Base-by-base conservation (phyloP, 2,113 vertebrate species). In the Todiramphus saurophagus region DNA sequence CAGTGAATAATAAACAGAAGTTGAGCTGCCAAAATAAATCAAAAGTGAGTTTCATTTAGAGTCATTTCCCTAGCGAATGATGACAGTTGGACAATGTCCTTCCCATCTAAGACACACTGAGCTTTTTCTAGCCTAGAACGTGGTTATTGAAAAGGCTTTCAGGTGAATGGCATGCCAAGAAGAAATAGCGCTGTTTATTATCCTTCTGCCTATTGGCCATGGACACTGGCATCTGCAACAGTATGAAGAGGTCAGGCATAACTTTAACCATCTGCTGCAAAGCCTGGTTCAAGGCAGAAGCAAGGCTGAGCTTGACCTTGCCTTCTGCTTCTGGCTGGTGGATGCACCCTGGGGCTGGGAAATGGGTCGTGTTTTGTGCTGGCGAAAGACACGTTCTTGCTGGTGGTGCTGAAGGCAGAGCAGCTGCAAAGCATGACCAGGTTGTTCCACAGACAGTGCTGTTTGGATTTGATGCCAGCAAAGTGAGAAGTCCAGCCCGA, bases 341-440 rank as follows among this genome's bases (percentile, higher is more conserved):
- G 90, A 37, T 59, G 85, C 44, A 14, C 51, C 58, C 58, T 7
- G 30, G 39, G 88, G 68, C 94, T 91, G 58, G 81, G 21, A 28
- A 28, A 39, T 27, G 13, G 74, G 12, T 59, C 21, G 5, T 31
- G 74, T 44, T 94, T 92, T 86, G 95, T 91, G 91, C 97, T 93
- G 89, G 83, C 95, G 72, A 63, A 96, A 91, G 97, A 94, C 98
- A 97, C 88, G 96, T 81, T 88, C 97, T 95, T 90, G 93, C 89
- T 96, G 96, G 96, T 74, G 97, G 81, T 84, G 90, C 87, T 93
- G 89, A 62, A 89, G 91, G 95, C 91, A 97, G 92, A 94, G 88
- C 96, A 83, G 92, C 97, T 98, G 97, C 97, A 96, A 51, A 83
- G 23, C 19, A 16, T 39, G 56, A 48, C 50, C 2, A n/a, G 68